phyloP scores from a whole-genome alignment of 2,888 invertebrate species.

The Scelioninae gen. 1 region DNA sequence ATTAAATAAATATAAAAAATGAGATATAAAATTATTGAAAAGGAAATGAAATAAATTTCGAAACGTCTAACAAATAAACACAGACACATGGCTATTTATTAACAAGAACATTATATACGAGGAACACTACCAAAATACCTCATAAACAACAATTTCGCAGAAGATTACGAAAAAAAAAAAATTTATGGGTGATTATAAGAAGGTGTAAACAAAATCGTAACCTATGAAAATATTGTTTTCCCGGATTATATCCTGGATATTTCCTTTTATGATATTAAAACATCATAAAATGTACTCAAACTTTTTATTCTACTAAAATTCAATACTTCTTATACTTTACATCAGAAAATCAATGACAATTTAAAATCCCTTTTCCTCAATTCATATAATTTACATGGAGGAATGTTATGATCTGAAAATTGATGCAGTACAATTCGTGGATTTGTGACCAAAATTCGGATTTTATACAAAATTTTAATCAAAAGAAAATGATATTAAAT shows the following conservation, averaged over 20 bases:
- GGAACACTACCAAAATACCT: too few species aligned
- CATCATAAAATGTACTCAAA: conserved; percentile 10
- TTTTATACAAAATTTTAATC: background rate
- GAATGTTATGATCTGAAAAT: background rate
- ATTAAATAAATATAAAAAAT: too few species aligned
- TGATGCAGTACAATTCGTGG: background rate
- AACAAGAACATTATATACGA: too few species aligned
- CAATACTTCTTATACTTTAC: too few species aligned
- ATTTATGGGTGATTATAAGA: conserved; percentile 37
- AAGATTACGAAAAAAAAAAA: conserved; percentile 28
- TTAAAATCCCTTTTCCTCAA: too few species aligned
- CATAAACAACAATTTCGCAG: conserved; percentile 29
- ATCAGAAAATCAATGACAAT: too few species aligned
- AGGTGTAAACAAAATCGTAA: conserved; percentile 40
- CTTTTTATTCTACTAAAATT: background rate
- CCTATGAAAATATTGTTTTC: conserved; percentile 24
- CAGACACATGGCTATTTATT: too few species aligned
- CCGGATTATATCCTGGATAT: conserved; percentile 15
- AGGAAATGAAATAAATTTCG: too few species aligned
- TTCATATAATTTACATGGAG: background rate
- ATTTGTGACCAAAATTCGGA: background rate
- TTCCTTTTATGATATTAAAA: conserved; percentile 20
- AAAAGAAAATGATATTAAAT: conserved; percentile 1
- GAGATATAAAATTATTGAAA: too few species aligned
- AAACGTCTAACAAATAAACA: too few species aligned